Evolutionary conservation across 2,113 vertebrate genomes (phyloP), one percentile per base, ranked within the genome.

Genomic region (Tachycineta bicolor): DNA sequence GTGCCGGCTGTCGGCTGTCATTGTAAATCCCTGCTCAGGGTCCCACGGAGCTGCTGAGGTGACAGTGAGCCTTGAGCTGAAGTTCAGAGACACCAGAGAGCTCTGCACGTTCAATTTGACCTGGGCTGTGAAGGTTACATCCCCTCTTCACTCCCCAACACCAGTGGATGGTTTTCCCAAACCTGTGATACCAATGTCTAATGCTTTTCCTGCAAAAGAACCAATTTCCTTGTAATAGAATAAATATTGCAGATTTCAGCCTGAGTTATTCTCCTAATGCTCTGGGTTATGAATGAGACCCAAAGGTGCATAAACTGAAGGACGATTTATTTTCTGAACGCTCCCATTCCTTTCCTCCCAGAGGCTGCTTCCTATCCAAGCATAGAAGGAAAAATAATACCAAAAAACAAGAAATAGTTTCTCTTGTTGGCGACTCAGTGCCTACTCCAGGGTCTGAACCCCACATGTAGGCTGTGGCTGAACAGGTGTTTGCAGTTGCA

Each of bases 261-360:
- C 71, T 77, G 83, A 92, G 63, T 89, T 93, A 55, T 52, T 86
- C 86, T 86, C 4, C 6, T 86, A 63, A 83, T 46, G 47, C 63
- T 80, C 39, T 83, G 76, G 55, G 26, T 97, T 94, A 87, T 83
- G 83, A 92, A 89, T 70, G 60, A 86, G 83, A 78, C 76, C 79
- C 94, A 94, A 86, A 95, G 86, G 86, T 90, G 76, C 90, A 67
- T 86, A 77, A 94, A 95, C 78, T 2, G 12, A 91, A 84, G 39
- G 56, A 62, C 18, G 3, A 34, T 96, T 92, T 86, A 78, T 94
- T 92, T 95, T 50, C 76, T 83, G 55, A 94, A 81, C 5, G 34
- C 79, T 90, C 43, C 37, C 71, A 47, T 92, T 96, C 55, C 76
- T 93, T 88, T 83, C 71, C 79, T 93, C 55, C 59, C 59, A 70